These are phyloP conservation scores for Eumaeus atala DNA, from an alignment of 1,140 invertebrate genomes.

Conservation along the genomic window DNA sequence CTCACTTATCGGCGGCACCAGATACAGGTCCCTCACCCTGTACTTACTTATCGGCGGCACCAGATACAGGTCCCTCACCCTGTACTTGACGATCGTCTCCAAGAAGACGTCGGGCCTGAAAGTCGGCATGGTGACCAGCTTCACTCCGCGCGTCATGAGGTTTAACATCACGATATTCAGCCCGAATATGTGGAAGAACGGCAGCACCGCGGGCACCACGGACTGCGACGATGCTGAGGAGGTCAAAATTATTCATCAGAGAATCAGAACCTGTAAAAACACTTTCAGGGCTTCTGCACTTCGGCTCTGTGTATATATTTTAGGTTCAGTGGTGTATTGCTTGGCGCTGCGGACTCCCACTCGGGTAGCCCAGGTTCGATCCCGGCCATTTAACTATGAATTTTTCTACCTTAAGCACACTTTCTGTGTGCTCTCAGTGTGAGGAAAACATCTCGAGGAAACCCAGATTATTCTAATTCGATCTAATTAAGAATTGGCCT, in stretches of 20 bases:
- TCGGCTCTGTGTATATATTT: no score
- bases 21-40: slow-evolving; percentile 74
- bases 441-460: no score
- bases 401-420: no score
- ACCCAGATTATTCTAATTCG: no score
- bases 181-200: slow-evolving; percentile 93
- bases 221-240: slow-evolving; percentile 73
- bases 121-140: slow-evolving; percentile 82
- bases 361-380: no score
- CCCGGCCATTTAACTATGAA: no score
- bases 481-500: no score
- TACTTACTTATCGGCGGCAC: slow-evolving; percentile 82
- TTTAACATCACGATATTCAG: slow-evolving; percentile 77
- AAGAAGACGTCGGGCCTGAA: slow-evolving; percentile 83
- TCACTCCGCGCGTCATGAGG: slow-evolving; percentile 77
- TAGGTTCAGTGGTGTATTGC: no score
- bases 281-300: not conserved
- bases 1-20: slow-evolving; percentile 82
- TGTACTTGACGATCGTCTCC: slow-evolving; percentile 74
- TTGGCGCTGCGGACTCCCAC: no score
- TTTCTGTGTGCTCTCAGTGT: no score
- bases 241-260: slow-evolving; percentile 12
- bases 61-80: slow-evolving; percentile 74
- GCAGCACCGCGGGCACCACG: slow-evolving; percentile 80
- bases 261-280: not conserved